These are phyloP conservation scores for Vidua chalybeata DNA, from an alignment of 2,113 vertebrate species.

Conservation along the genomic window DNA sequence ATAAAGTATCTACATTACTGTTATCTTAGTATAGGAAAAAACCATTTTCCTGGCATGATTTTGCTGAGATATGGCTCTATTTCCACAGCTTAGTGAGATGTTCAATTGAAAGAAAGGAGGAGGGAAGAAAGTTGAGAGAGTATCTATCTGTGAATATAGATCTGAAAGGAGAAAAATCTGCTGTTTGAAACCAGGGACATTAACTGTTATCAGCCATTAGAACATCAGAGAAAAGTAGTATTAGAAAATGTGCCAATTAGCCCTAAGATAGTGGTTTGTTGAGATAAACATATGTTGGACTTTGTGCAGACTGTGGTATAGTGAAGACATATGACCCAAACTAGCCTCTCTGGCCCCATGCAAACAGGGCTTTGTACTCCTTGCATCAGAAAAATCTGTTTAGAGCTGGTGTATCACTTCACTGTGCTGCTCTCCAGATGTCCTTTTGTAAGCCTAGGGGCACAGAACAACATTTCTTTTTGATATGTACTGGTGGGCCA, in stretches of 20 bases:
- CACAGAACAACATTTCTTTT: background rate
- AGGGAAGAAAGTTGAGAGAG: background rate
- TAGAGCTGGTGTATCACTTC: background rate
- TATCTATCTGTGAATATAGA: background rate
- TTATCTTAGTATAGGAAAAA: background rate
- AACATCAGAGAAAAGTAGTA: background rate
- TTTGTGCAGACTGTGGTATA: background rate
- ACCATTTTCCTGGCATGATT: background rate
- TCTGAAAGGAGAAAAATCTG: background rate
- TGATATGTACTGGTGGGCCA: background rate
- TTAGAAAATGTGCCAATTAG: background rate
- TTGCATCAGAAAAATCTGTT: rapidly evolving
- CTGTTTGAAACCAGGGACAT: background rate
- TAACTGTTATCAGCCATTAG: background rate
- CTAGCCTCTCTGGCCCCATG: background rate
- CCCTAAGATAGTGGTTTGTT: background rate
- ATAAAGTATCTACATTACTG: background rate
- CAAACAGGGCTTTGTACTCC: background rate
- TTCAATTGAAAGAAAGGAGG: background rate
- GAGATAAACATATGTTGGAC: background rate
- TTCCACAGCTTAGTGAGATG: background rate
- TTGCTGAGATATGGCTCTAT: background rate
- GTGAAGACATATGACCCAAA: background rate
- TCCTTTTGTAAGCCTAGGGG: background rate
- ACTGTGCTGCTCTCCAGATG: background rate